A percentile compares a stretch with the other conserved stretches of the same genome.
phyloP scores from a whole-genome alignment of 2,888 invertebrate genomes.

The Vandiemenella viatica region DNA sequence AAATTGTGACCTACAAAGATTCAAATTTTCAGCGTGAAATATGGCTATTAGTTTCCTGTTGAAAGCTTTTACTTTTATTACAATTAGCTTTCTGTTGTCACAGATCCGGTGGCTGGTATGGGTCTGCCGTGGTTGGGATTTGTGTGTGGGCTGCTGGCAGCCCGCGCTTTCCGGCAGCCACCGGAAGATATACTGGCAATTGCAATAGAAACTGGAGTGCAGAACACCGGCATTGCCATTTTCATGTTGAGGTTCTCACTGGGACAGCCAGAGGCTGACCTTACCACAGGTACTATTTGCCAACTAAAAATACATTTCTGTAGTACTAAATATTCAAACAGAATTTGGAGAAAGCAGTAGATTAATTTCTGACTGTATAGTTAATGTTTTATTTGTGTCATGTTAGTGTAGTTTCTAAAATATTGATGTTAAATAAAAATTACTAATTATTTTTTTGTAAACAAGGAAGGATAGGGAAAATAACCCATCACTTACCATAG shows the following conservation, averaged over 20 bases:
- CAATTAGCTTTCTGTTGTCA: too few species aligned
- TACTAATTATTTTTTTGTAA: background rate
- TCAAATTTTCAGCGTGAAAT: too few species aligned
- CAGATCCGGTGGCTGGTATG: conserved; percentile 58
- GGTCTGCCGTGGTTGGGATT: conserved; percentile 74
- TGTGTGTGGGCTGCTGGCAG: conserved; percentile 45
- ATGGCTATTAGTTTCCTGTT: too few species aligned
- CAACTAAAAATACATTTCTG: background rate
- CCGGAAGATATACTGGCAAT: conserved; percentile 65
- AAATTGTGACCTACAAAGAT: too few species aligned
- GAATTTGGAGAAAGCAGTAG: too few species aligned
- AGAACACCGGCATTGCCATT: conserved; percentile 86
- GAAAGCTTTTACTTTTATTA: too few species aligned
- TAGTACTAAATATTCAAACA: background rate
- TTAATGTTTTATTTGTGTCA: conserved; percentile 6
- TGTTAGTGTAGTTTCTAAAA: background rate
- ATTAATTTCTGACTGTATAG: too few species aligned
- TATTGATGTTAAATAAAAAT: background rate
- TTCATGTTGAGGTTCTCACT: conserved; percentile 70
- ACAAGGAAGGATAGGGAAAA: too few species aligned
- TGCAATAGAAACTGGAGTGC: conserved; percentile 82
- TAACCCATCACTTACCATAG: too few species aligned
- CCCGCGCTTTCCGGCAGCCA: conserved; percentile 44
- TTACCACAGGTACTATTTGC: conserved; percentile 53
- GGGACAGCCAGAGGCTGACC: conserved; percentile 70